Evolutionary conservation across 2,888 invertebrate genomes (phyloP), one percentile per base, ranked within the genome.

Genomic region (Dione juno): DNA sequence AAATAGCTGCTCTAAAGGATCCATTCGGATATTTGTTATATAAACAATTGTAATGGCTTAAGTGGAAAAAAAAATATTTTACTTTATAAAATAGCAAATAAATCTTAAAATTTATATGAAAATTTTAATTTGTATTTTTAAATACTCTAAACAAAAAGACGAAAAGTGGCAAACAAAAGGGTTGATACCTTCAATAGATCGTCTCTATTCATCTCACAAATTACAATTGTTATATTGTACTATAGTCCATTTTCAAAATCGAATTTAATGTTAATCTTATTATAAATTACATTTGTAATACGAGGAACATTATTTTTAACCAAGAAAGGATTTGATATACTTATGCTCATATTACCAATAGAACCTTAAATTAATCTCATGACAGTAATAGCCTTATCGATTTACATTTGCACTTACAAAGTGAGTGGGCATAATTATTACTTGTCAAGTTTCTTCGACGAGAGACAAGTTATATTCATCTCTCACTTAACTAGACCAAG

Each of bases 301-400:
- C 19, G 8, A 43, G 16, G 5, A 43, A 21, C 19, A 43, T 59
- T 3, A 54, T 54, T 54, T 43, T 6, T 5, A 8, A n/a, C 28
- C 1, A n/a, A 21, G 9, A 45, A 16, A 28, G n/a, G 61, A 45
- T 45, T 61, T 45, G 61, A 45, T 45, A 45, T 61, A 45, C 43
- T 43, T 61, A 45, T 59, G 61, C 61, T 35, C 61, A 61, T 45
- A 61, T 57, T 57, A 61, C 59, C 41, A 43, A 61, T 61, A 45
- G n/a, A 61, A 45, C 28, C n/a, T 28, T 45, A 61, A 45, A 61
- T 61, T 61, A 61, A 61, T 45, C 45, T 45, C 14, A 7, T 28
- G 61, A 61, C 61, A 61, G 43, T 61, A 61, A 61, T 61, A 61
- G 61, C 28, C 45, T 61, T 61, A 61, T 45, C 61, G 45, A 61